Evolutionary conservation across 2,888 invertebrate species (phyloP), one percentile per base, ranked within the genome.

Genomic region (Tetheella fluctuosa): DNA sequence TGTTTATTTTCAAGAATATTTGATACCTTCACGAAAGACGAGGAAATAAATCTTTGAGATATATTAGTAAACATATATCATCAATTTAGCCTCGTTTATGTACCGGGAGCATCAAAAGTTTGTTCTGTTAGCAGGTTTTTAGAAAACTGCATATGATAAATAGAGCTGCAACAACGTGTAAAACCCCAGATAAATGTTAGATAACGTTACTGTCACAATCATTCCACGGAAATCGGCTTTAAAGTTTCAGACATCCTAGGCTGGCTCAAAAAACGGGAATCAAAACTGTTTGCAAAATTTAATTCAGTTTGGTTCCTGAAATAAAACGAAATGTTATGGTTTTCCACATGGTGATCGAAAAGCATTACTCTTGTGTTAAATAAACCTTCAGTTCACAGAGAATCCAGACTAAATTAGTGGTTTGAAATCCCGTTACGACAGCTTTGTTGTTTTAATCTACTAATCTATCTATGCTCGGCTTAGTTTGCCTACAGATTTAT

Each of bases 1-100:
- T 48, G 20, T 48, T 48, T 42, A 42, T 42, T 42, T 4, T 10
- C 3, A 1, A 62, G 59, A 57, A 65, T 65, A 59, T 68, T 73
- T 20, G 8, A 10, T 48, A 20, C n/a, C n/a, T 48, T 48, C 48
- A 48, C 48, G 7, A 20, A 20, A 10, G 48, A 10, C 2, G 10
- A 48, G 20, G n/a, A 48, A 20, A 10, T n/a, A 42, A 42, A 42
- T 10, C 8, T 42, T 17, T 3, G 39, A 39, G n/a, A 39, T 5
- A 30, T 7, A 39, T 37, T 10, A 13, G 10, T 37, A 37, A 37
- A 13, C 13, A 0, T 13, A 37, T 37, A 37, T 2, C 28, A 6
- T 28, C 28, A 7, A 28, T 28, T 28, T 28, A 0, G 5, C 10
- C 10, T 10, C 7, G 10, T 0, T 2, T 30, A 2, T 30, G 30